Conservation (phyloP, 2,888 invertebrate genomes). For the Cosmia pyralina region DNA sequence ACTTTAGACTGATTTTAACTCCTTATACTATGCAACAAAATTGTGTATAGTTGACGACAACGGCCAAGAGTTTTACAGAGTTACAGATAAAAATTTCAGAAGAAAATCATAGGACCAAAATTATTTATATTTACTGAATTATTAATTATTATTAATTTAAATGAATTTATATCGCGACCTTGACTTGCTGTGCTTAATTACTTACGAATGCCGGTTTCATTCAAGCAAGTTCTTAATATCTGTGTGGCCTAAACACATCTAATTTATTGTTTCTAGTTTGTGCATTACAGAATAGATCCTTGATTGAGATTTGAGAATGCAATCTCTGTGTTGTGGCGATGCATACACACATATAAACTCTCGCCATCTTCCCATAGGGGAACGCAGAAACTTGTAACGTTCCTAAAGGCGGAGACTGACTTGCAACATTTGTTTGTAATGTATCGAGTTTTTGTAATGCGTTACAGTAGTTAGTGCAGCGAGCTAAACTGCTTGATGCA, state of each 20-base stretch:
- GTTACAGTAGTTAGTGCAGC: no score
- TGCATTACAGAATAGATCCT: not conserved
- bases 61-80: not conserved
- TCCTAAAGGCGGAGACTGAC: no score
- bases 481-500: no score
- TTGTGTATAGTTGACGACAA: not conserved
- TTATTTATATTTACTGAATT: not conserved
- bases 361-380: no score
- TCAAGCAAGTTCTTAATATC: not conserved
- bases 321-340: not conserved
- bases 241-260: not conserved
- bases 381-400: no score
- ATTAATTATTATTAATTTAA: no score
- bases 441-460: no score
- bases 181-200: not conserved
- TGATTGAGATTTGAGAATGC: not conserved
- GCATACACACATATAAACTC: no score
- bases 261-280: no score
- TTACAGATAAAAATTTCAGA: not conserved
- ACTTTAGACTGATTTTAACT: not conserved
- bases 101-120: not conserved
- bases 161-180: not conserved
- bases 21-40: not conserved
- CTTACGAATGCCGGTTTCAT: not conserved
- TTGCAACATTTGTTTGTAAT: no score